These are phyloP conservation scores for Euura saliciscinereae DNA, from an alignment of 1,140 invertebrate genomes.

Conservation along the genomic window DNA sequence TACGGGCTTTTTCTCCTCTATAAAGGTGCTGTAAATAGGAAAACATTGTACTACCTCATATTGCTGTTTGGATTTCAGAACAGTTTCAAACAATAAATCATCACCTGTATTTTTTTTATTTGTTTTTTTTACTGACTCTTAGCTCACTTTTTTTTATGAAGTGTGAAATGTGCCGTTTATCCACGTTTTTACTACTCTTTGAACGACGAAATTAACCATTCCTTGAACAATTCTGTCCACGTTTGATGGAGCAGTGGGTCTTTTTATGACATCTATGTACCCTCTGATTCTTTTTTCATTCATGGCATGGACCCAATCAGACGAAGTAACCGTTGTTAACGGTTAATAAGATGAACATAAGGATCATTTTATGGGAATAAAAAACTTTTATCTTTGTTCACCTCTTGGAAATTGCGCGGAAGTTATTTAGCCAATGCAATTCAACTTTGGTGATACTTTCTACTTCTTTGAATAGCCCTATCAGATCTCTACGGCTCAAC, in stretches of 20 bases:
- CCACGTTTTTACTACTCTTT: background rate
- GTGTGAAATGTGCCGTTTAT: background rate
- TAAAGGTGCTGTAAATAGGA: slow-evolving; percentile 22
- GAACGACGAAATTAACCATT: background rate
- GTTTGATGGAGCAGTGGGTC: background rate
- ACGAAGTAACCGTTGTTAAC: background rate
- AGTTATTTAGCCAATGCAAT: slow-evolving; percentile 12
- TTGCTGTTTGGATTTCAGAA: slow-evolving; percentile 17
- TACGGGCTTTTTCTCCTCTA: slow-evolving; percentile 28
- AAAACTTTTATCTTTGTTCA: background rate
- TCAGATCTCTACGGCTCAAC: background rate
- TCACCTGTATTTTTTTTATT: background rate
- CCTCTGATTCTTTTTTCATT: background rate
- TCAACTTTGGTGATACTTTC: slow-evolving; percentile 12
- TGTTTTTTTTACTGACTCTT: background rate
- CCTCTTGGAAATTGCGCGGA: slow-evolving; percentile 8
- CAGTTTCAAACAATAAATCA: background rate
- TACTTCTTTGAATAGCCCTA: background rate
- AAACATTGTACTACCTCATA: background rate
- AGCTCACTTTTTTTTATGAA: background rate
- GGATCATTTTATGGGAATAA: background rate
- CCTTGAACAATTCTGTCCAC: background rate
- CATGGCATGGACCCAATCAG: background rate
- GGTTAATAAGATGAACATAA: background rate
- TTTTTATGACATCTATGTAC: background rate